Evolutionary conservation across 53 echinoderm and acorn worm species (phyloP), one percentile per base, ranked within the genome.

Genomic region (Henricia sp.): DNA sequence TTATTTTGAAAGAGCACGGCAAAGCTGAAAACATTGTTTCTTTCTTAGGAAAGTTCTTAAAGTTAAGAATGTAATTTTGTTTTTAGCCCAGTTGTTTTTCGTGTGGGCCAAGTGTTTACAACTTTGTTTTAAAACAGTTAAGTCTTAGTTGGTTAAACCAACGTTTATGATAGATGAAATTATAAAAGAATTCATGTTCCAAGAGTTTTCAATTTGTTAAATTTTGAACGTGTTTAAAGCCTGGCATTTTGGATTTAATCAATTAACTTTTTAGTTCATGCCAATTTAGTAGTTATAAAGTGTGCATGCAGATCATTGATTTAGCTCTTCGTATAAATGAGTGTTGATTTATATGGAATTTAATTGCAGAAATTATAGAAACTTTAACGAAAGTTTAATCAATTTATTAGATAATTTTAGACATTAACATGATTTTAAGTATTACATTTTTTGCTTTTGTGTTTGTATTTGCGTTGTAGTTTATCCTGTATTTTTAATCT

Each of bases 381-480:
- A 80, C 80, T 80, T 63, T 80, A 80, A 63, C 64, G 46, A 77
- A 75, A 64, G 80, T 80, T 80, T 60, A 63, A 80, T 80, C 80
- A 80, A 80, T 63, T 80, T 80, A 80, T 63, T 80, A 80, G 62
- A 80, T 80, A 77, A 62, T 77, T n/a, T n/a, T n/a, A n/a, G n/a
- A n/a, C 44, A 77, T 60, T 77, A 64, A 80, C 48, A 80, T 80
- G 65, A 80, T 80, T 80, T 64, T 80, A 63, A 80, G 80, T 80
- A 80, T 80, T 80, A 80, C 43, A 62, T 30, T 80, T 67, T 58
- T 77, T 58, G 77, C 59, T 59, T 77, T 77, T 42, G 50, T 52
- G 53, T 34, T 73, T 73, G 80, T 80, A 64, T 63, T 80, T 80
- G 34, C 64, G 80, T 80, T 80, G 80, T 80, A 80, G 80, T 80